phyloP scores from a whole-genome alignment of 2,888 invertebrate species.

The Thyatira batis region DNA sequence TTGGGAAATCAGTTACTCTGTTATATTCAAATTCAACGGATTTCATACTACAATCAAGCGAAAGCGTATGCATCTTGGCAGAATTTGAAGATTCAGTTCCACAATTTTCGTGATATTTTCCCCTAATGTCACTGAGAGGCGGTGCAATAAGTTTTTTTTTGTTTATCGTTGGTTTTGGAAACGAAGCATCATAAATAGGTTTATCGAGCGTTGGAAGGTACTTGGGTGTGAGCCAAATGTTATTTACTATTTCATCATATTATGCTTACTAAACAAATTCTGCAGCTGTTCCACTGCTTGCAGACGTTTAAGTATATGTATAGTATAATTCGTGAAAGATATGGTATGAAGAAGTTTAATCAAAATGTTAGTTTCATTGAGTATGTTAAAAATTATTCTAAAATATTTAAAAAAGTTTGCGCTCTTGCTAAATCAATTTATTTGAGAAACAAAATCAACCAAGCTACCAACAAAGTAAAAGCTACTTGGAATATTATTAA shows the following conservation, averaged over 20 bases:
- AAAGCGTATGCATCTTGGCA: constrained; percentile 29
- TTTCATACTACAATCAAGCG: constrained; percentile 22
- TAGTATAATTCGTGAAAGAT: no score
- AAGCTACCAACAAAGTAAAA: no score
- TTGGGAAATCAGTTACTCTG: constrained; percentile 34
- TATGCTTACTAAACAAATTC: no score
- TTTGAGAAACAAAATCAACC: no score
- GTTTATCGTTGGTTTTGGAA: constrained; percentile 18
- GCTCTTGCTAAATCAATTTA: no score
- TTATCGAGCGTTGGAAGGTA: constrained; percentile 16
- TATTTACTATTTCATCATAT: not conserved
- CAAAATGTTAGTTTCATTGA: no score
- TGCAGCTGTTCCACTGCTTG: no score
- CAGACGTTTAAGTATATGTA: no score
- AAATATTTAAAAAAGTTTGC: no score
- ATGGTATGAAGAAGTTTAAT: no score
- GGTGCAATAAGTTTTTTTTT: constrained; percentile 13
- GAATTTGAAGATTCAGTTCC: constrained; percentile 24
- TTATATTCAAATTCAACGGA: constrained; percentile 30
- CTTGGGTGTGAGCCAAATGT: constrained; percentile 32
- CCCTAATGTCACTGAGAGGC: constrained; percentile 18
- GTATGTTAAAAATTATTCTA: no score
- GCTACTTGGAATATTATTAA: no score
- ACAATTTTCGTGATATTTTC: constrained; percentile 21
- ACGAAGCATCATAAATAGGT: constrained; percentile 24